Evolutionary conservation across 2,797 vertebrate species (phyloP).

Genomic region (Onychomys arenicola): DNA sequence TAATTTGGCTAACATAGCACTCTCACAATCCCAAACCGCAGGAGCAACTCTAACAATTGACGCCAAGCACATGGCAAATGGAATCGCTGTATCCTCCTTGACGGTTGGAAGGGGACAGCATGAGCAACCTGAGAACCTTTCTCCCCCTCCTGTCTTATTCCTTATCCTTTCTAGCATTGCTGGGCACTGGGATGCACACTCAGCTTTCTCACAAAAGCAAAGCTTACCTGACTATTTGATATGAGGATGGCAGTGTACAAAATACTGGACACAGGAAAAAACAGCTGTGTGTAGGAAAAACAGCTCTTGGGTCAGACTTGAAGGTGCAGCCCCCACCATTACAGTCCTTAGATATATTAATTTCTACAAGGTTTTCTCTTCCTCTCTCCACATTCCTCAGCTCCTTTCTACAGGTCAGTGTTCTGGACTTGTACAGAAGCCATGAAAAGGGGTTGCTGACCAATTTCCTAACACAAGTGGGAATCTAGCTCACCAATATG

Average conservation of each 20-base stretch:
- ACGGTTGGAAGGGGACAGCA: not conserved
- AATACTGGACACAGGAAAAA: not conserved
- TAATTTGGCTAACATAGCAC: slow-evolving; percentile 13
- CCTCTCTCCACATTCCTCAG: not conserved
- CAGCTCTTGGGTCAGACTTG: not conserved
- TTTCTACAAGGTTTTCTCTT: not conserved
- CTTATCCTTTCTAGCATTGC: not conserved
- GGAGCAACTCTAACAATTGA: slow-evolving; percentile 15
- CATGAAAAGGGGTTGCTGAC: not conserved
- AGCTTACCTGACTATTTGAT: not conserved
- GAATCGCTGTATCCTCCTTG: not conserved
- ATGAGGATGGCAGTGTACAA: not conserved
- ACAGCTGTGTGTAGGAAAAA: not conserved
- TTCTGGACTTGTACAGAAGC: not conserved
- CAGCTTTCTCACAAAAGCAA: not conserved
- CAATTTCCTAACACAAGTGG: not conserved
- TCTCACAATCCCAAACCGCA: slow-evolving; percentile 42
- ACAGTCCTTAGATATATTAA: not conserved
- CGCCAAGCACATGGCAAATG: slow-evolving; percentile 49
- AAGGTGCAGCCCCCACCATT: not conserved
- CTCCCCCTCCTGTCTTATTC: not conserved
- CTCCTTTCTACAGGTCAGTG: not conserved
- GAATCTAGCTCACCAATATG: not conserved
- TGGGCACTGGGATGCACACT: not conserved
- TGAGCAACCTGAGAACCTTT: not conserved